Percentiles rank a stretch among this genome's conserved stretches.
Evolutionary conservation across 2,888 invertebrate species (phyloP).

Genomic region (Eudemis profundana): DNA sequence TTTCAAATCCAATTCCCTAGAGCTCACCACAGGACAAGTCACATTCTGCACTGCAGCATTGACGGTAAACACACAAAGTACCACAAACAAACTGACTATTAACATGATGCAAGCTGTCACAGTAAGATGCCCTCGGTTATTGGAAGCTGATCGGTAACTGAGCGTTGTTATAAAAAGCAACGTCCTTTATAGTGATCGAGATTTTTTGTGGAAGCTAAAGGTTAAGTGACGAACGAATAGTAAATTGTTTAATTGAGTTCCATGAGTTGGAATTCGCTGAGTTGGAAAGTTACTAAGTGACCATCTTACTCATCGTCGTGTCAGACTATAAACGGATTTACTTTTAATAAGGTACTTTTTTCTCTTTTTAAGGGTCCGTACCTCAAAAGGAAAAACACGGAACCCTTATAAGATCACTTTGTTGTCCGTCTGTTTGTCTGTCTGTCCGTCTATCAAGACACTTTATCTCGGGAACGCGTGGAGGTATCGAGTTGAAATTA

Average conservation of each 20-base stretch:
- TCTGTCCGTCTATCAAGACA: too few species aligned
- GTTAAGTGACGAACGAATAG: constrained; percentile 33
- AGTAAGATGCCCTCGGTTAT: constrained; percentile 46
- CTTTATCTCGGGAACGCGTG: too few species aligned
- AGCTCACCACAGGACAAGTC: constrained; percentile 66
- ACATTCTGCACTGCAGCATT: constrained; percentile 64
- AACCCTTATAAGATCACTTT: too few species aligned
- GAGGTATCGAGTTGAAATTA: too few species aligned
- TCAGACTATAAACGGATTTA: too few species aligned
- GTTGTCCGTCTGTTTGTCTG: too few species aligned
- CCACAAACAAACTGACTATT: constrained; percentile 55
- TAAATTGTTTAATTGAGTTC: constrained; percentile 17
- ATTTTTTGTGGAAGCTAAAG: constrained; percentile 58
- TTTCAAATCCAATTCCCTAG: constrained; percentile 75
- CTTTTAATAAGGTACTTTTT: too few species aligned
- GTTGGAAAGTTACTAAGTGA: neutral
- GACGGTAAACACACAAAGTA: constrained; percentile 57
- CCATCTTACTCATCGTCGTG: too few species aligned
- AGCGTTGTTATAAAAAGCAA: constrained; percentile 58
- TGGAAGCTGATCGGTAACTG: constrained; percentile 61
- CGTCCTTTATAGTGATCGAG: constrained; percentile 60
- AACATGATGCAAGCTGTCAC: constrained; percentile 64
- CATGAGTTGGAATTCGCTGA: neutral
- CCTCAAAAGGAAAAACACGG: too few species aligned
- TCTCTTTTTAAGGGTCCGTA: too few species aligned